Evolutionary conservation across 2,113 vertebrate species (phyloP).

Genomic region (Cottus gobio): DNA sequence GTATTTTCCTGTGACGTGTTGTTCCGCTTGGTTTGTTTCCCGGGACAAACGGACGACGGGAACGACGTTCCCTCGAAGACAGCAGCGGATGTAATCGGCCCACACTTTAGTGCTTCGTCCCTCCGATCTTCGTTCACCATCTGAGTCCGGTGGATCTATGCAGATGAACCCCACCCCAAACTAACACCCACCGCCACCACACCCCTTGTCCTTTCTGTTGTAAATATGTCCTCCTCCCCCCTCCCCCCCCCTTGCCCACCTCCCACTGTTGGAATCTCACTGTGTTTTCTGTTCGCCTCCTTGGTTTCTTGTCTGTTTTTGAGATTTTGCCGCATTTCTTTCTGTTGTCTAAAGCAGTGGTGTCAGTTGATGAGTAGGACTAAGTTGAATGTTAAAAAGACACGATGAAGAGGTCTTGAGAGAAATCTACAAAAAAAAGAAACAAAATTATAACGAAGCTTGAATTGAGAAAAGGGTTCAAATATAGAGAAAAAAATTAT

Average conservation of each 20-base stretch:
- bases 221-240: slow-evolving; percentile 71
- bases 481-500: slow-evolving; percentile 80
- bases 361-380: slow-evolving; percentile 80
- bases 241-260: not conserved
- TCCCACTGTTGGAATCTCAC: slow-evolving; percentile 68
- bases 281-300: slow-evolving; percentile 73
- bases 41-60: slow-evolving; percentile 24
- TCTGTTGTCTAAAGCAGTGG: slow-evolving; percentile 78
- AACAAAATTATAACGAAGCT: slow-evolving; percentile 56
- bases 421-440: slow-evolving; percentile 53
- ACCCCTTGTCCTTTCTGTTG: slow-evolving; percentile 74
- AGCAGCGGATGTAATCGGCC: slow-evolving; percentile 61
- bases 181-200: slow-evolving; percentile 15
- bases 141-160: slow-evolving; percentile 81
- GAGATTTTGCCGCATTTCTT: slow-evolving; percentile 72
- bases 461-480: slow-evolving; percentile 76
- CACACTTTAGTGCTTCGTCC: slow-evolving; percentile 32
- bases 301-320: slow-evolving; percentile 70
- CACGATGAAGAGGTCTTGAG: slow-evolving; percentile 67
- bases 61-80: slow-evolving; percentile 61
- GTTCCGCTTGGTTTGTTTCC: slow-evolving; percentile 22
- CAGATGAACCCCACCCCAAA: slow-evolving; percentile 69
- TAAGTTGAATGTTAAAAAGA: slow-evolving; percentile 74
- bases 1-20: slow-evolving; percentile 19
- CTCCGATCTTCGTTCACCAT: slow-evolving; percentile 53